Evolutionary conservation across 1,140 invertebrate genomes (phyloP), one percentile per base, ranked within the genome.

Genomic region (Zaprionus lachaisei): DNA sequence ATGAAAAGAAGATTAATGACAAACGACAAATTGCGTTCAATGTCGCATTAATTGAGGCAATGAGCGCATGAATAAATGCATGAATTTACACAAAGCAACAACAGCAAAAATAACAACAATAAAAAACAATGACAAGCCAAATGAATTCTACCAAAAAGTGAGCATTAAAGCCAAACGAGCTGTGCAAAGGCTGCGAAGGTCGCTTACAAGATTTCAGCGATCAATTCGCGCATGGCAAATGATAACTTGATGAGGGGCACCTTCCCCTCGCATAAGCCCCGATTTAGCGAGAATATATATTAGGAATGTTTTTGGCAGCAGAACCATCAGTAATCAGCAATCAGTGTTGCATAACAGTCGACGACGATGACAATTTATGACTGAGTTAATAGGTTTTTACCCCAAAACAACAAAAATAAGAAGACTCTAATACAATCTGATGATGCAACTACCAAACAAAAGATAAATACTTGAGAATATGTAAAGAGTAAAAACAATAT

Each of bases 11-110:
- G 89, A 91, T 91, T 91, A 91, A 91, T 91, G 90, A 80, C 89
- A 72, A 77, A 87, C 78, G 91, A 79, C 89, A 87, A 91, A 91
- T 89, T 91, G 89, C 81, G 87, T 74, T 78, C 89, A 91, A 91
- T 91, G 87, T 89, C 89, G 81, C 81, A 91, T 91, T 91, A 91
- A 91, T 91, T 91, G 89, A 91, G 85, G 85, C 85, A 89, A 89
- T 89, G 85, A 84, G 84, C 81, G 81, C 85, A 81, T 89, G 78
- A 89, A 87, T 83, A 89, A 89, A 87, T 87, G 79, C 80, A 87
- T 89, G 68, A 81, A 78, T 87, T 83, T 76, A 83, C 68, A 80
- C 72, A 68, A 55, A 47, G 41, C 65, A 72, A 72, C 54, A 78
- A 12, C 64, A 44, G 37, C n/a, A 63, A 72, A 41, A 28, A 70